These are phyloP conservation scores for Pseudococcus longispinus DNA, from an alignment of 2,888 invertebrate genomes.

Conservation along the genomic window DNA sequence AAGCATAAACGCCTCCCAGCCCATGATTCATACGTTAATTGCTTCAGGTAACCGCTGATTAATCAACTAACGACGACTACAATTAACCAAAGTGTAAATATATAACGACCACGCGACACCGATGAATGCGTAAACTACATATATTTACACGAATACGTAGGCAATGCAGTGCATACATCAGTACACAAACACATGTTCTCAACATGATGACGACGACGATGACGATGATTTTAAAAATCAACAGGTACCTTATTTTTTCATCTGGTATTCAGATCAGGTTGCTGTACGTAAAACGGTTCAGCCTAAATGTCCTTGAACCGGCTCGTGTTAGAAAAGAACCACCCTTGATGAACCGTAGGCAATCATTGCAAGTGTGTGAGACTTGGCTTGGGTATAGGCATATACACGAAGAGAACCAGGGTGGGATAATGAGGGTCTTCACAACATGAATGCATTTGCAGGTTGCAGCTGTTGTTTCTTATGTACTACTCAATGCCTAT, in stretches of 20 bases:
- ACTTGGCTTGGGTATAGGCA: neutral
- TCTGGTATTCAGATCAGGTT: conserved; percentile 16
- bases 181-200: neutral
- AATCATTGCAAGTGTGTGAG: neutral
- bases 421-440: conserved; percentile 35
- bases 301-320: conserved; percentile 23
- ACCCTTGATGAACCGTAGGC: conserved; percentile 25
- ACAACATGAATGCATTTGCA: conserved; percentile 23
- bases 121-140: neutral
- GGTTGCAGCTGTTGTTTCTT: conserved; percentile 24
- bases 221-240: neutral
- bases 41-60: neutral
- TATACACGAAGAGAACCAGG: neutral
- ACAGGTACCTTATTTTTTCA: neutral
- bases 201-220: too few relatives aligned
- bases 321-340: conserved; percentile 32
- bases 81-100: neutral
- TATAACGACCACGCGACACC: neutral
- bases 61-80: neutral
- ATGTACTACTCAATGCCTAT: neutral
- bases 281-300: conserved; percentile 3
- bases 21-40: neutral
- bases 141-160: neutral
- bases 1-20: neutral
- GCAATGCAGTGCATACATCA: neutral